Base-by-base conservation (phyloP, 2,888 invertebrate genomes). In the Cyclophora albipunctata region DNA sequence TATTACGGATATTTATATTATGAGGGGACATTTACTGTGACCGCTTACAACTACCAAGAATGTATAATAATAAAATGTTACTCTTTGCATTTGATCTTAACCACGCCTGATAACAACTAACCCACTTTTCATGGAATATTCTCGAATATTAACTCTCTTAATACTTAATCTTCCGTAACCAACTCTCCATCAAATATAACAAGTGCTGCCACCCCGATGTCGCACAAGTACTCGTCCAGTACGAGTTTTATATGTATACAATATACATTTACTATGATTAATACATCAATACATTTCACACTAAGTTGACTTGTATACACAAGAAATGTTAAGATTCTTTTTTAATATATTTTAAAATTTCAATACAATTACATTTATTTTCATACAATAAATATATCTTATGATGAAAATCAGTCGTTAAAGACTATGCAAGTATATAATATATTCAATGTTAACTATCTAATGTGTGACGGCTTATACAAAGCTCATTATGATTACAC, bases 361-460 rank as follows among this genome's bases (percentile, higher is more conserved):
- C 60, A 54, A 20, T 59, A 66, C 65, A 73, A 73, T 78, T 75
- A 75, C 45, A 54, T 67, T 71, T 71, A 63, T 59, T 59, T 61
- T 37, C 37, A 37, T 37, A 37, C 4, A 5, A 37, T 37, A 5
- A 37, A 37, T 37, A 37, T 73, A 73, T 71, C 78, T 84, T 79
- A 75, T 70, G 64, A 79, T 79, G 78, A 86, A 85, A 84, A 84
- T 87, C 86, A 86, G 86, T 87, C 85, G 74, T 78, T 70, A 73
- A 75, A 81, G 81, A 82, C 77, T 76, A 75, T 71, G 65, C 65
- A 63, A 62, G 64, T 64, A 65, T 64, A 63, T 62, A 58, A 55
- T 57, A 56, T 51, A 62, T 60, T 56, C 57, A 52, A 61, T 61
- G 55, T 52, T 59, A 67, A 67, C 65, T 66, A 69, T 63, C 60